Base-by-base conservation (phyloP, 2,797 vertebrate genomes). In the Sebastes minor region DNA sequence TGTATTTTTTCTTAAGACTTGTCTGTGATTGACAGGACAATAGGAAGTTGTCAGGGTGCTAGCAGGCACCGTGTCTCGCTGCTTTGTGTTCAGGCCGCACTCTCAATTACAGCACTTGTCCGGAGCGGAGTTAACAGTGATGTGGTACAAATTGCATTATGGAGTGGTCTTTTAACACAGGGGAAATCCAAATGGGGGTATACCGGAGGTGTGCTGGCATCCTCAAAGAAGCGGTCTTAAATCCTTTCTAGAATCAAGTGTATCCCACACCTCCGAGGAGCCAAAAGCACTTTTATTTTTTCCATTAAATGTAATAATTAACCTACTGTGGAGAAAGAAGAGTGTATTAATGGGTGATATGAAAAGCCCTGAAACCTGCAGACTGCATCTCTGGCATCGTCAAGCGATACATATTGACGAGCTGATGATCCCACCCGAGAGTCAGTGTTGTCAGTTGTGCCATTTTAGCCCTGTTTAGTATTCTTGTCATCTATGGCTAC, bases 131-230 rank as follows among this genome's bases (percentile, higher is more conserved):
- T 38, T 73, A 72, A 59, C 64, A n/a, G 53, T 2, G n/a, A 53
- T 60, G 72, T 30, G 66, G 76, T 60, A 71, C 73, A 92, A 81
- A 92, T 74, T 78, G 73, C 53, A 77, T 83, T 81, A 80, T 60
- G 1, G 30, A 46, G 16, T n/a, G 61, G 68, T 83, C 42, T 76
- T 71, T 69, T 35, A 84, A 57, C 76, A 61, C 62, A 6, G 6
- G 64, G 61, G 32, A 74, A 83, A 62, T 73, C 60, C 77, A 35
- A 30, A 14, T 49, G 20, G 12, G 11, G 61, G 4, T 20, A 20
- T 16, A 53, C 67, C 38, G 30, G 25, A 30, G n/a, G 11, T 72
- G 65, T 25, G 64, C 32, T 4, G 33, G 27, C n/a, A 25, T 66
- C 42, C 71, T 57, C 8, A 5, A 74, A 22, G 32, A 62, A 20